Evolutionary conservation across 2,113 vertebrate genomes (phyloP).

Genomic region (Solenodon paradoxus): DNA sequence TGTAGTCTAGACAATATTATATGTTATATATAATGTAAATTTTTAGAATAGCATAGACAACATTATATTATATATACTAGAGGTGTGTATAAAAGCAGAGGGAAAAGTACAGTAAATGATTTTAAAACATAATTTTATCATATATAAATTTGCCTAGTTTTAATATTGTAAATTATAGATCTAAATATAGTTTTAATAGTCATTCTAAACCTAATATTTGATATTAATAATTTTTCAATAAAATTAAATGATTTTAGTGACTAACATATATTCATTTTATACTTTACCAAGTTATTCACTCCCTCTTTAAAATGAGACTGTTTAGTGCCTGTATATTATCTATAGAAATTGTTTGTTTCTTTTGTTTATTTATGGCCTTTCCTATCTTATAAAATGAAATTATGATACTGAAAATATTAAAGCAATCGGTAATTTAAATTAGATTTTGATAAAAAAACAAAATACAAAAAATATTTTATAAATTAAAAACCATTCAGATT

Average conservation of each 20-base stretch:
- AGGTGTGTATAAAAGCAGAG: too few relatives aligned
- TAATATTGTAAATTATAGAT: background rate
- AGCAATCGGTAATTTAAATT: background rate
- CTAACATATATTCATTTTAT: background rate
- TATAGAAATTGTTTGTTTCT: background rate
- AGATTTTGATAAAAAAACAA: background rate
- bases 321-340: background rate
- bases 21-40: too few relatives aligned
- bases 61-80: too few relatives aligned
- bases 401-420: background rate
- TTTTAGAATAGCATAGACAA: too few relatives aligned
- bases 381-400: background rate
- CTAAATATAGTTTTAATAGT: background rate
- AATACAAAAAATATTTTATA: background rate
- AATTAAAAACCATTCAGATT: background rate
- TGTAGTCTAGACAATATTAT: too few relatives aligned
- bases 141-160: background rate
- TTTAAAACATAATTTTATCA: background rate
- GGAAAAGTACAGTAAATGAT: background rate
- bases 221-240: background rate
- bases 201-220: background rate
- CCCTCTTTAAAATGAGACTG: background rate
- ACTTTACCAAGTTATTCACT: background rate
- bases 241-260: background rate
- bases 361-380: too few relatives aligned